phyloP scores from a whole-genome alignment of 2,888 invertebrate genomes.

The Parthenolecanium corni region DNA sequence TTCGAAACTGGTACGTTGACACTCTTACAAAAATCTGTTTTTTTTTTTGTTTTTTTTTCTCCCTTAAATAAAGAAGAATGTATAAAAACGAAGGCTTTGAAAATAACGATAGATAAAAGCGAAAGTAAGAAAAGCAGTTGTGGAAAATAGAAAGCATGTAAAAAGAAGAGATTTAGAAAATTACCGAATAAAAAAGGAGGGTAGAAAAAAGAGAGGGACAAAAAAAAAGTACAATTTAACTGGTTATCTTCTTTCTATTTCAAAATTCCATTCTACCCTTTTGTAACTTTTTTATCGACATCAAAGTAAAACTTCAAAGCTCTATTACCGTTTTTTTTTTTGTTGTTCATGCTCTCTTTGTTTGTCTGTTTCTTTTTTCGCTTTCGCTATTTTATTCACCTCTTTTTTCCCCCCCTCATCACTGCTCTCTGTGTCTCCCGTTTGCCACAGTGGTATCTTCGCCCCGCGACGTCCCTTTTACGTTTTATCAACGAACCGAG shows the following conservation, averaged over 20 bases:
- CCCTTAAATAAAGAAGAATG: too few species aligned
- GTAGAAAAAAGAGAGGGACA: background rate
- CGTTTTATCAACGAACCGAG: conserved; percentile 23
- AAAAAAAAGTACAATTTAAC: conserved; percentile 5
- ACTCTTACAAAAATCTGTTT: too few species aligned
- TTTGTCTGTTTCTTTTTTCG: too few species aligned
- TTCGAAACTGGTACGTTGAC: too few species aligned
- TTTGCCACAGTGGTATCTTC: conserved; percentile 10
- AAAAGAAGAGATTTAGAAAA: conserved; percentile 11
- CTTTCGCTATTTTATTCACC: too few species aligned
- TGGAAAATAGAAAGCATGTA: background rate
- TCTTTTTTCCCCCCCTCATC: too few species aligned
- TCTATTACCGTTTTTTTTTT: conserved; percentile 15
- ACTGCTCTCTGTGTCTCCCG: too few species aligned
- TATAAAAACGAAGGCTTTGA: too few species aligned
- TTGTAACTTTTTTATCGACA: too few species aligned
- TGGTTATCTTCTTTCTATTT: too few species aligned
- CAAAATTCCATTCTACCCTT: too few species aligned
- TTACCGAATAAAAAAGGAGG: conserved; percentile 1
- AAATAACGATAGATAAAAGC: background rate
- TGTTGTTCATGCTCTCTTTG: background rate
- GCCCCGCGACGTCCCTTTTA: conserved; percentile 13
- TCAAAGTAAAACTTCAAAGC: conserved; percentile 25
- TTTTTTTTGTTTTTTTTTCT: too few species aligned
- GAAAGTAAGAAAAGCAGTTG: background rate